These are phyloP conservation scores for Okamejei kenojei DNA, from an alignment of 2,797 vertebrate species.

Conservation along the genomic window DNA sequence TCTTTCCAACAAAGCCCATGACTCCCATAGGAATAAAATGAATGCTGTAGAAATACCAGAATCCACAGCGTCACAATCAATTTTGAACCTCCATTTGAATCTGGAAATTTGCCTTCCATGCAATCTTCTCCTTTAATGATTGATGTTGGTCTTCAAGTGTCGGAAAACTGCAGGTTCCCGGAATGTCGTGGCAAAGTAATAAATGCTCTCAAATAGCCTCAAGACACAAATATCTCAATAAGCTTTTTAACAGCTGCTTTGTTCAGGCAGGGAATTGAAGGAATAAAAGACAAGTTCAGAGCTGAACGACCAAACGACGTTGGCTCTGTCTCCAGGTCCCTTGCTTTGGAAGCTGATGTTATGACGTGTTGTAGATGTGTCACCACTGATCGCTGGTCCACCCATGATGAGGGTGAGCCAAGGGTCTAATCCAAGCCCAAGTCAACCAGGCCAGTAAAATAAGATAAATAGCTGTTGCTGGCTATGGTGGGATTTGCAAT, in stretches of 20 bases:
- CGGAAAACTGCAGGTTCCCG: not conserved
- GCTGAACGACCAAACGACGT: not conserved
- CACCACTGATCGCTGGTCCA: not conserved
- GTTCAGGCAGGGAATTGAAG: not conserved
- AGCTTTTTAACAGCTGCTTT: constrained; percentile 11
- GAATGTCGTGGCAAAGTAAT: not conserved
- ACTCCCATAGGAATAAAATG: too few species aligned
- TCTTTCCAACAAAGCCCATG: too few species aligned
- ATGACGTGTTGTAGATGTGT: not conserved
- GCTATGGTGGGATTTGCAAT: not conserved
- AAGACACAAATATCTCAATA: not conserved
- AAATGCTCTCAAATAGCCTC: not conserved
- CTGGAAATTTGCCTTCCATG: not conserved
- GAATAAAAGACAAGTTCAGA: not conserved
- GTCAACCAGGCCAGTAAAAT: not conserved
- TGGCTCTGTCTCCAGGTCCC: not conserved
- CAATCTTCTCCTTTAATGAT: not conserved
- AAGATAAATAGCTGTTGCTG: not conserved
- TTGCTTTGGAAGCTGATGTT: not conserved
- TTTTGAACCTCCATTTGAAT: not conserved
- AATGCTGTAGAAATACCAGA: not conserved
- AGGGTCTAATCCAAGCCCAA: not conserved
- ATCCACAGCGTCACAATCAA: not conserved
- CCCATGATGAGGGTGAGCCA: not conserved
- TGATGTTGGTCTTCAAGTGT: not conserved